Percentiles rank a stretch among this genome's conserved stretches.
phyloP scores from a whole-genome alignment of 2,113 vertebrate genomes.

The Diglossa brunneiventris region DNA sequence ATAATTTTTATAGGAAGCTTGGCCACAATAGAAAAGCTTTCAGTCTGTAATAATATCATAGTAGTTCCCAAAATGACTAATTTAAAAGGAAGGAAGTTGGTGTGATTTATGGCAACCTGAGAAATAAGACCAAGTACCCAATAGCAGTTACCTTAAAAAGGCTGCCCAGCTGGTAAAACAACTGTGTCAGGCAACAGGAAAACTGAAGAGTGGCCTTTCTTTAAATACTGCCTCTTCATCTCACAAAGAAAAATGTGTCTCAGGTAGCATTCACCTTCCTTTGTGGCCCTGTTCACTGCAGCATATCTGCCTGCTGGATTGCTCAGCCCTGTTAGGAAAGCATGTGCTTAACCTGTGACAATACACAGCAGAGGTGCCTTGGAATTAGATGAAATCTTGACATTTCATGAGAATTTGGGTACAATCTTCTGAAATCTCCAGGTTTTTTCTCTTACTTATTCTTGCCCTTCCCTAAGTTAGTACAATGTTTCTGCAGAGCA shows the following conservation, averaged over 20 bases:
- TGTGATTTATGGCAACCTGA: background rate
- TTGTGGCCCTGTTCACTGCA: background rate
- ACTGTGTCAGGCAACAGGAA: background rate
- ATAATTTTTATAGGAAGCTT: background rate
- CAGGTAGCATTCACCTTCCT: background rate
- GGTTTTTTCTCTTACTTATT: background rate
- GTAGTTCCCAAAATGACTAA: background rate
- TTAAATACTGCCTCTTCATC: background rate
- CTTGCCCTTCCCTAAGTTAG: background rate
- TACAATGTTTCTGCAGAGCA: background rate
- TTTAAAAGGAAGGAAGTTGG: background rate
- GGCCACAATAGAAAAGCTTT: background rate
- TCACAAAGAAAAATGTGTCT: background rate
- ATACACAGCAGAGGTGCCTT: background rate
- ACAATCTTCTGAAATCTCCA: background rate
- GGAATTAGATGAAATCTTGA: rapidly evolving
- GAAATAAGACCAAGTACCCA: background rate
- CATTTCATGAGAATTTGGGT: background rate
- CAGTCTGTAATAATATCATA: background rate
- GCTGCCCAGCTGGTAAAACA: background rate
- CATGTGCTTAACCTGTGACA: background rate
- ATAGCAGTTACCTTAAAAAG: background rate
- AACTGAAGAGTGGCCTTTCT: background rate
- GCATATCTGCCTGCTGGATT: background rate
- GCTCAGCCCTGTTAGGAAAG: background rate